Base-by-base conservation (phyloP, 2,888 invertebrate species). In the Acanthosoma haemorrhoidale region DNA sequence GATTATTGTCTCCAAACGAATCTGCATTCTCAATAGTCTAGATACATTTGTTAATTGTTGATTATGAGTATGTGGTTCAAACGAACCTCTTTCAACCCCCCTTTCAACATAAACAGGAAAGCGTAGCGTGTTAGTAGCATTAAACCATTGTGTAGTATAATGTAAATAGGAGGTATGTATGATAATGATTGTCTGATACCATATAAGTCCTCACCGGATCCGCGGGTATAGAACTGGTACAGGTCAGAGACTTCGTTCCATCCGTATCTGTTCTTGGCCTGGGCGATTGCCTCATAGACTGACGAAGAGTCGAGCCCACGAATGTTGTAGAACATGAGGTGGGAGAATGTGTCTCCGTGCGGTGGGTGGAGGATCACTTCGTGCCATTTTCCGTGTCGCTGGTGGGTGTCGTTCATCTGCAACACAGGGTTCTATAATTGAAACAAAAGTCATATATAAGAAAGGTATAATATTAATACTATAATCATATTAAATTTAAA, bases 181-280 rank as follows among this genome's bases (percentile, higher is more conserved):
- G n/a, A 25, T 57, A 67, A 13, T 57, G 67, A 57, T 34, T 25
- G 61, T 68, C 36, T 21, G 58, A 68, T 72, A 75, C 75, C 75
- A 70, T 75, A 75, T 39, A 73, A 61, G 66, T 74, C 74, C 72
- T 76, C 74, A 72, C 76, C 80, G n/a, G 85, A 85, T 73, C 87
- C 86, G 36, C 86, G 80, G 0, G 88, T 88, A 80, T 87, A 87
- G 80, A 89, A 89, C 79, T 87, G 88, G 81, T 88, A 88, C 73
- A 88, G 85, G 77, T 88, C 88, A 78, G 88, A 88, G 68, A 88
- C 87, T 83, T 88, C 87, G 76, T 88, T 88, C 88, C 88, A 88
- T 0, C 89, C 89, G 75, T 88, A 88, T 80, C 87, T 83, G 80
- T 89, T 89, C 82, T 87, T 88, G 70, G 89, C 88, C 77, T 88